Evolutionary conservation across 2,797 vertebrate genomes (phyloP).

Genomic region (Peromyscus eremicus): DNA sequence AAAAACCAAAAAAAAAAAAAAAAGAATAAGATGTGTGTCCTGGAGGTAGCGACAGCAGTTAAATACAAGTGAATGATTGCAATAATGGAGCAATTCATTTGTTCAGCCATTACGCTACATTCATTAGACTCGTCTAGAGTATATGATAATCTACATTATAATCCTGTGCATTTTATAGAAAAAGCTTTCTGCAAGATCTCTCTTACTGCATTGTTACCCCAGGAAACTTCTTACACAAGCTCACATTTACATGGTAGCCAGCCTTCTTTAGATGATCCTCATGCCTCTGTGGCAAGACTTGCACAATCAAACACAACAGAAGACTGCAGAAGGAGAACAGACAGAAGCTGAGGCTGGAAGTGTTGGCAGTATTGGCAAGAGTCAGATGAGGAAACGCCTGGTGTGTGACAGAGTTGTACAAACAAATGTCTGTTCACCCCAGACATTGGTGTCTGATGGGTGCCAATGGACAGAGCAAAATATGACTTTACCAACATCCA

Average conservation of each 20-base stretch:
- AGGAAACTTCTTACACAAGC: background rate
- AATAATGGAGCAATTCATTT: background rate
- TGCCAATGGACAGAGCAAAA: background rate
- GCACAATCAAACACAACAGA: background rate
- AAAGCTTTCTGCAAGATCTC: background rate
- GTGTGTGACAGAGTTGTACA: background rate
- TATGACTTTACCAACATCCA: background rate
- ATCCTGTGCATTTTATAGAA: background rate
- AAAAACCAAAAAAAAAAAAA: too few species aligned
- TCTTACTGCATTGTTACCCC: background rate
- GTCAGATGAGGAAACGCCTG: background rate
- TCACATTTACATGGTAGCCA: background rate
- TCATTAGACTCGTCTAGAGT: background rate
- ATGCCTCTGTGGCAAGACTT: background rate
- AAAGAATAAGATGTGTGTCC: slow-evolving; percentile 5
- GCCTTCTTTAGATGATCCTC: background rate
- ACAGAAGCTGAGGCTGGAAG: background rate
- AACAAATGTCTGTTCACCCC: background rate
- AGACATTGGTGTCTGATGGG: too few species aligned
- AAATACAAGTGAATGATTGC: background rate
- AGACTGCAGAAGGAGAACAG: background rate
- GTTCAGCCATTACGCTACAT: background rate
- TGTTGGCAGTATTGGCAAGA: background rate
- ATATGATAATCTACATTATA: background rate
- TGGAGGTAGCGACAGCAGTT: background rate